Conservation (phyloP, 2,888 invertebrate species). For the Endotricha flammealis region DNA sequence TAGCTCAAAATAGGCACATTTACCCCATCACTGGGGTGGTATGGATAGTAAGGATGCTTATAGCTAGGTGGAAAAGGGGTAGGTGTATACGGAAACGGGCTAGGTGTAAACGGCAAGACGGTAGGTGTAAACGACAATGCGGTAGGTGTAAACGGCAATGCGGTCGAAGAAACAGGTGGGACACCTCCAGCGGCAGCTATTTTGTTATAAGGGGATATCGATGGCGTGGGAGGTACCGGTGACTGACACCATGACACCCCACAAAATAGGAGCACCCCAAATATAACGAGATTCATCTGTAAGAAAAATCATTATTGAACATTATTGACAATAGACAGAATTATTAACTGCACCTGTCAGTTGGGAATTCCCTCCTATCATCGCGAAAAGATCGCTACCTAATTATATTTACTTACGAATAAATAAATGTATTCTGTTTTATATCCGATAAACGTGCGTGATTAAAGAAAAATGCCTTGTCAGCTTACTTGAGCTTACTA, state of each 20-base stretch:
- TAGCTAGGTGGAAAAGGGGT: conserved; percentile 30
- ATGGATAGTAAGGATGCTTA: conserved; percentile 37
- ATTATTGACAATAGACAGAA: no score
- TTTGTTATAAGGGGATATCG: conserved; percentile 19
- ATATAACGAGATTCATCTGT: conserved; percentile 30
- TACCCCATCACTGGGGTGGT: conserved; percentile 36
- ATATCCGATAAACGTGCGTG: no score
- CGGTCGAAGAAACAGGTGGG: conserved; percentile 17
- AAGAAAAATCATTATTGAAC: neutral
- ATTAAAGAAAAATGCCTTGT: no score
- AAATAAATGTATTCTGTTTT: no score
- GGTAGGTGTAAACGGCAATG: conserved; percentile 22
- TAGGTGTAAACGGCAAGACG: conserved; percentile 24
- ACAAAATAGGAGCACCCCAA: conserved; percentile 19
- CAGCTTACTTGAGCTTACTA: no score
- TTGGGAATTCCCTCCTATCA: no score
- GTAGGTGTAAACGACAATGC: conserved; percentile 24
- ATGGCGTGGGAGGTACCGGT: conserved; percentile 11
- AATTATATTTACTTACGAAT: no score
- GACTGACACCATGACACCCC: conserved; percentile 17
- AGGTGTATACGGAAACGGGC: conserved; percentile 22
- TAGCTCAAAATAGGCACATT: conserved; percentile 74
- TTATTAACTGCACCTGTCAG: no score
- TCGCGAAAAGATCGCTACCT: no score
- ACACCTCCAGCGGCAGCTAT: conserved; percentile 16